These are phyloP conservation scores for Thalassophryne amazonica DNA, from an alignment of 2,797 vertebrate species.

Conservation along the genomic window DNA sequence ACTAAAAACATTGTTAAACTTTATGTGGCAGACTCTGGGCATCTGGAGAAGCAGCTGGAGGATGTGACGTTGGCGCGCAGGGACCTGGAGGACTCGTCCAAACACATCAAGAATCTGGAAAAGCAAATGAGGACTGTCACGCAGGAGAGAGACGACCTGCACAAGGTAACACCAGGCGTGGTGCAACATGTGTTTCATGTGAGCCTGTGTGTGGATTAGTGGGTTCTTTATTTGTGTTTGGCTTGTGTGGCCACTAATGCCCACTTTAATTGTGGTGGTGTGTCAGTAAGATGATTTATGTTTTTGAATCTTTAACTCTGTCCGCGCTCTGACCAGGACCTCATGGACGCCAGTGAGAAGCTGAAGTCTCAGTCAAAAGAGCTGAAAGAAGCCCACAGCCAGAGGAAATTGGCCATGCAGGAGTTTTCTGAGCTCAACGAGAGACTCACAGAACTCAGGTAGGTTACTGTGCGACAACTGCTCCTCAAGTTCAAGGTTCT, in stretches of 20 bases:
- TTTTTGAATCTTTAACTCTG: background rate
- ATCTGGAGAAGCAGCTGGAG: slow-evolving; percentile 88
- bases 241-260: background rate
- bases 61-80: slow-evolving; percentile 81
- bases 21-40: slow-evolving; percentile 81
- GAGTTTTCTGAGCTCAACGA: slow-evolving; percentile 98
- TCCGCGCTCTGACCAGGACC: slow-evolving; percentile 44
- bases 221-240: background rate
- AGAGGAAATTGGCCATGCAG: slow-evolving; percentile 95
- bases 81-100: slow-evolving; percentile 90
- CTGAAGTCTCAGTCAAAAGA: slow-evolving; percentile 90
- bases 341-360: slow-evolving; percentile 65
- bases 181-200: background rate
- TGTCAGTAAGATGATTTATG: too few species aligned
- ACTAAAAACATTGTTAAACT: too few species aligned
- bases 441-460: slow-evolving; percentile 91
- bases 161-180: slow-evolving; percentile 82
- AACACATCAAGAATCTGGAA: slow-evolving; percentile 88
- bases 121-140: slow-evolving; percentile 88
- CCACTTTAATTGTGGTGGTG: too few species aligned
- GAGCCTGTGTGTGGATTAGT: background rate
- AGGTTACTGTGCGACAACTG: slow-evolving; percentile 30
- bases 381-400: slow-evolving; percentile 96
- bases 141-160: slow-evolving; percentile 90
- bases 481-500: background rate